These are phyloP conservation scores for Saxidomus purpurata DNA, from an alignment of 1,140 invertebrate species.

Conservation along the genomic window DNA sequence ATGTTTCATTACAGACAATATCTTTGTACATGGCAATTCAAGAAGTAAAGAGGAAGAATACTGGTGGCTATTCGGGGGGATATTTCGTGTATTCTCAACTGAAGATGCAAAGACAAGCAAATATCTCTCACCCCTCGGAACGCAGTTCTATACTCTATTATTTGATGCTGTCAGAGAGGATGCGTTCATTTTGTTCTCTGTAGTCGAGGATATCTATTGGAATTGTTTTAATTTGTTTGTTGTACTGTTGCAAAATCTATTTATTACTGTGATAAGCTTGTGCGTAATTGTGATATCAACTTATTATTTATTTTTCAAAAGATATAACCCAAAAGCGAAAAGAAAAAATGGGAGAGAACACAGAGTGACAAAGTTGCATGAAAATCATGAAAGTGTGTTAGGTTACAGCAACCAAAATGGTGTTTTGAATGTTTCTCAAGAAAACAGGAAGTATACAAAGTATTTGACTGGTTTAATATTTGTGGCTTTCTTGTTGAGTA, in stretches of 20 bases:
- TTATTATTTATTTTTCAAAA: background rate
- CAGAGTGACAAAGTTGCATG: background rate
- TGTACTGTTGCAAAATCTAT: background rate
- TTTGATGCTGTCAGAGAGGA: background rate
- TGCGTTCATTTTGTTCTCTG: background rate
- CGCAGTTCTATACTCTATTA: background rate
- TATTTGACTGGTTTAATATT: constrained; percentile 23
- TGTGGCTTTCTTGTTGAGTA: constrained; percentile 66
- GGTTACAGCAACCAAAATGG: background rate
- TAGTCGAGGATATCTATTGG: background rate
- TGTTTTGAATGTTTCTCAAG: background rate
- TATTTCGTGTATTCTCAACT: background rate
- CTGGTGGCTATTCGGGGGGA: background rate
- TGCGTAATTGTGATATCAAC: background rate
- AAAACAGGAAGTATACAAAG: constrained; percentile 2
- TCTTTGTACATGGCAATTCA: background rate
- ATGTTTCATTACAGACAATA: background rate
- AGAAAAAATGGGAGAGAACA: background rate
- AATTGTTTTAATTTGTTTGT: background rate
- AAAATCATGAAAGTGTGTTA: background rate
- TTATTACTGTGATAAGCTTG: background rate
- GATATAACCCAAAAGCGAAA: background rate
- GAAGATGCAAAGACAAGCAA: background rate
- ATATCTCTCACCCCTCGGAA: background rate
- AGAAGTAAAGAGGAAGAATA: background rate